A percentile compares a stretch with the other conserved stretches of the same genome.
Evolutionary conservation across 2,888 invertebrate genomes (phyloP).

Genomic region (Hyposoter didymator): DNA sequence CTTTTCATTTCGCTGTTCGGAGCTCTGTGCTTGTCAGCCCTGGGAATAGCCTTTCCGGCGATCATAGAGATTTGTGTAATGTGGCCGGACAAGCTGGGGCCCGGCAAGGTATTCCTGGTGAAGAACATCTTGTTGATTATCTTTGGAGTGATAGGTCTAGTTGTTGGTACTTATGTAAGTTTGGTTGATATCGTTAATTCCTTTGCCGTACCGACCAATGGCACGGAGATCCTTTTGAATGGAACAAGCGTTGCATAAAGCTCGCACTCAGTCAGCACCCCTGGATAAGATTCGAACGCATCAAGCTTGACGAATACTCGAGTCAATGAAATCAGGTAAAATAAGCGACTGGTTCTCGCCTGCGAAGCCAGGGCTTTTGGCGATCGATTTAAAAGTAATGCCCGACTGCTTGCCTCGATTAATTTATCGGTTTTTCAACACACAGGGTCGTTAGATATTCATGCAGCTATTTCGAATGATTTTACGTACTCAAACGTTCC

Average conservation of each 20-base stretch:
- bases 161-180: conserved; percentile 87
- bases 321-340: neutral
- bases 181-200: conserved; percentile 85
- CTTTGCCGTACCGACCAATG: conserved; percentile 72
- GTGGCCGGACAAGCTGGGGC: conserved; percentile 87
- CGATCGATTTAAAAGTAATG: neutral
- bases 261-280: neutral
- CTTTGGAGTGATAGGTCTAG: conserved; percentile 85
- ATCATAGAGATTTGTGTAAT: conserved; percentile 90
- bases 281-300: neutral
- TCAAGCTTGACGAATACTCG: neutral
- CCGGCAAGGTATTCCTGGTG: conserved; percentile 83
- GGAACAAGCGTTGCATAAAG: conserved; percentile 9
- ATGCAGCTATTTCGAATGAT: neutral
- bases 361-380: neutral
- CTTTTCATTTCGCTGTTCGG: conserved; percentile 92
- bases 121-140: conserved; percentile 85
- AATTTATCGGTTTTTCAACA: neutral
- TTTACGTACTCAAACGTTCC: neutral
- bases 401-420: neutral
- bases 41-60: conserved; percentile 91
- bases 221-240: neutral
- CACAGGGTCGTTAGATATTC: neutral
- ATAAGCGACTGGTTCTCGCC: neutral
- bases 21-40: conserved; percentile 89